These are phyloP conservation scores for Mechanitis mazaeus DNA, from an alignment of 2,888 invertebrate genomes.

Conservation along the genomic window DNA sequence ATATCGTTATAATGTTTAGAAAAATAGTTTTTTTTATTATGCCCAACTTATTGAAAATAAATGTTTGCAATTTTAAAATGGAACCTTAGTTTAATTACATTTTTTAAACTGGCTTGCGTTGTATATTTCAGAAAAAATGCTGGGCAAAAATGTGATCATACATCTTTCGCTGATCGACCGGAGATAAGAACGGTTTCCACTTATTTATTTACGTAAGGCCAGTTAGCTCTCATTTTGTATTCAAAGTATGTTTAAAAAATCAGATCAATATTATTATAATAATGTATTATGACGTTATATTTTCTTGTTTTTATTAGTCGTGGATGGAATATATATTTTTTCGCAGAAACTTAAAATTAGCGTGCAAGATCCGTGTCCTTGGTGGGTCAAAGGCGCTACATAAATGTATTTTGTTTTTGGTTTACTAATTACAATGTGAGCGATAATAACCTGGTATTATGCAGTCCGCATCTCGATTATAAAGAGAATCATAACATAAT, in stretches of 20 bases:
- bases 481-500: constrained; percentile 50
- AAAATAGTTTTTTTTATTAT: no score
- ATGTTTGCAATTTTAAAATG: constrained; percentile 5
- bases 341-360: constrained; percentile 51
- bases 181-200: constrained; percentile 48
- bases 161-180: constrained; percentile 49
- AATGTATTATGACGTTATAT: constrained; percentile 28
- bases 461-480: constrained; percentile 54
- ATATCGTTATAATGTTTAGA: no score
- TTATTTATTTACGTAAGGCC: constrained; percentile 61
- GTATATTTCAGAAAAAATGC: constrained; percentile 32
- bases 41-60: constrained; percentile 7
- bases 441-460: constrained; percentile 61
- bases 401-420: constrained; percentile 38
- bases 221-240: constrained; percentile 54
- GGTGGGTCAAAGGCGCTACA: constrained; percentile 45
- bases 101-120: constrained; percentile 7
- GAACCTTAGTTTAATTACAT: constrained; percentile 13
- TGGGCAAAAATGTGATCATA: constrained; percentile 51
- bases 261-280: constrained; percentile 27
- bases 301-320: constrained; percentile 39
- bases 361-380: constrained; percentile 46
- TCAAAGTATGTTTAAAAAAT: constrained; percentile 32
- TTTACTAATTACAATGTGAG: constrained; percentile 56
- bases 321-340: constrained; percentile 38